Conservation (phyloP, 2,113 vertebrate genomes). For the Hiodon alosoides region DNA sequence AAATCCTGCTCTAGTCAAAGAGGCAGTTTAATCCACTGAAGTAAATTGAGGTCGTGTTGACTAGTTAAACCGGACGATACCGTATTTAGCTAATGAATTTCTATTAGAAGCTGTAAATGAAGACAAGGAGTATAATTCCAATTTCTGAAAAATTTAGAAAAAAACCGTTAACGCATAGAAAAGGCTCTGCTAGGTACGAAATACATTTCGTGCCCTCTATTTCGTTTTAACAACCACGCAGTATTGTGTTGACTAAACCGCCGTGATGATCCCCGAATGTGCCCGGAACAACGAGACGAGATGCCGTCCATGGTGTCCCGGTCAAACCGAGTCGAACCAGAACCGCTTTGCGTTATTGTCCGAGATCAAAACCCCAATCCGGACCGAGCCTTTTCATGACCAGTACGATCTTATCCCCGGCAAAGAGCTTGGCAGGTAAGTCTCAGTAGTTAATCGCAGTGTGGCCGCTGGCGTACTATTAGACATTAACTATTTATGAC, state of each 20-base stretch:
- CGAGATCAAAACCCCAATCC: slow-evolving; percentile 47
- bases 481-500: neutral
- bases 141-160: neutral
- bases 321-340: slow-evolving; percentile 33
- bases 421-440: slow-evolving; percentile 56
- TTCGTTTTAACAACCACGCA: no score
- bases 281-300: slow-evolving; percentile 38
- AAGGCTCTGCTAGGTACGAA: neutral
- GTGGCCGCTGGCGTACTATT: neutral
- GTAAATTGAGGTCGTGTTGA: neutral
- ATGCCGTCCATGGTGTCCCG: slow-evolving; percentile 27
- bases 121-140: neutral
- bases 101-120: neutral
- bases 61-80: neutral
- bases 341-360: slow-evolving; percentile 47
- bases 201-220: neutral
- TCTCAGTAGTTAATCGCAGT: neutral
- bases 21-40: neutral
- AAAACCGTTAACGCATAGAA: slow-evolving; percentile 7
- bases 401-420: slow-evolving; percentile 58
- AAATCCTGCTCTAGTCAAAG: neutral
- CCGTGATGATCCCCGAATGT: slow-evolving; percentile 52
- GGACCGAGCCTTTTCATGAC: slow-evolving; percentile 51
- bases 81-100: neutral
- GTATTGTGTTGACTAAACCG: neutral